These are phyloP conservation scores for Phataginus tetradactyla DNA, from an alignment of 2,797 vertebrate species.

Conservation along the genomic window DNA sequence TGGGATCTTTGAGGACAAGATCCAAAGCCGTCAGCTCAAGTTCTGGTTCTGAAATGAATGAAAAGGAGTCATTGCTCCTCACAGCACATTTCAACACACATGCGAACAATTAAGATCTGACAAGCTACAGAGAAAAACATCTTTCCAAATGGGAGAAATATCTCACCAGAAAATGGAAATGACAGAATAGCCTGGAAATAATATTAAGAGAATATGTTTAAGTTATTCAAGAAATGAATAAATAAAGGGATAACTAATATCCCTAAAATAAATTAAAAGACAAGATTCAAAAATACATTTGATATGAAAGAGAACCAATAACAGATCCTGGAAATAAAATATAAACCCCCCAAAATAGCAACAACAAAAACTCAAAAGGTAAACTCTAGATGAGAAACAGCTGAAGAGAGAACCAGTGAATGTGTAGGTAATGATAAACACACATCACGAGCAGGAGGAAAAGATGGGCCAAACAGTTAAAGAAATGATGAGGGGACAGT, in stretches of 20 bases:
- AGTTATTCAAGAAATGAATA: neutral
- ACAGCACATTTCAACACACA: neutral
- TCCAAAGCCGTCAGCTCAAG: neutral
- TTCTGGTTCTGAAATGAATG: neutral
- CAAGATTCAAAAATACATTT: neutral
- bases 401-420: neutral
- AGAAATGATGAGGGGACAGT: neutral
- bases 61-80: neutral
- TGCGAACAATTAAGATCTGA: neutral
- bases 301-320: neutral
- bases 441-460: neutral
- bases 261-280: neutral
- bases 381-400: neutral
- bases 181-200: neutral
- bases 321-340: neutral
- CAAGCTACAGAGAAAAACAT: neutral
- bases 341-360: neutral
- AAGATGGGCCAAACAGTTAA: neutral
- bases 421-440: neutral
- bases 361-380: neutral
- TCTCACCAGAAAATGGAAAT: neutral
- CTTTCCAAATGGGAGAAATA: neutral
- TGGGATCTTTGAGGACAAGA: too few relatives aligned
- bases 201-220: neutral
- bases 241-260: neutral